These are phyloP conservation scores for Scotopteryx bipunctaria DNA, from an alignment of 2,888 invertebrate genomes.

Conservation along the genomic window DNA sequence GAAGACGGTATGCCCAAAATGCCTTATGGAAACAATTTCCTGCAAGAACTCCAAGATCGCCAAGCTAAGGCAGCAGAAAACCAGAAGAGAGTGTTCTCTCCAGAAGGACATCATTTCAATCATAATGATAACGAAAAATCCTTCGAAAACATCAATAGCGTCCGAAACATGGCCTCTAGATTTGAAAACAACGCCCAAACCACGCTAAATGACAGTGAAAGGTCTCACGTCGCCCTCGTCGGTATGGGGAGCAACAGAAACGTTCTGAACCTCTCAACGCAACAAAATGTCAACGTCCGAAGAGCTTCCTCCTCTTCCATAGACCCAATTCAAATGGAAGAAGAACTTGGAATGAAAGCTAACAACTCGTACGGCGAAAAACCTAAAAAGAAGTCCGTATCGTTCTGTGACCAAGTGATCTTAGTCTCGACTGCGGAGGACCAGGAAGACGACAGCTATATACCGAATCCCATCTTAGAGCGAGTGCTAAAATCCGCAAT, in stretches of 20 bases:
- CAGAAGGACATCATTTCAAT: constrained; percentile 67
- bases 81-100: constrained; percentile 66
- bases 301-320: constrained; percentile 72
- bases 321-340: constrained; percentile 72
- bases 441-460: constrained; percentile 94
- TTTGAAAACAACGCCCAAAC: constrained; percentile 84
- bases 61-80: constrained; percentile 58
- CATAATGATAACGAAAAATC: constrained; percentile 51
- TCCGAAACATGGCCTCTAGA: constrained; percentile 91
- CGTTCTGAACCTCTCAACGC: constrained; percentile 71
- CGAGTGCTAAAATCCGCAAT: constrained; percentile 92
- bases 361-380: constrained; percentile 78
- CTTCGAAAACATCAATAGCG: constrained; percentile 72
- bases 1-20: constrained; percentile 33
- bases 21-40: constrained; percentile 83
- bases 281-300: constrained; percentile 66
- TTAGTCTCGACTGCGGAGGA: constrained; percentile 96
- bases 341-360: constrained; percentile 66
- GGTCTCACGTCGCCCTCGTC: constrained; percentile 70
- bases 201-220: constrained; percentile 57
- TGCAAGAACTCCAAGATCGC: constrained; percentile 90
- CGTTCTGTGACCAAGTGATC: constrained; percentile 97
- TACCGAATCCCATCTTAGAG: constrained; percentile 95
- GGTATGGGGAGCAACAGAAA: constrained; percentile 75
- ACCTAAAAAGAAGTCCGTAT: constrained; percentile 95